Evolutionary conservation across 2,113 vertebrate species (phyloP).

Genomic region (Corvus hawaiiensis): DNA sequence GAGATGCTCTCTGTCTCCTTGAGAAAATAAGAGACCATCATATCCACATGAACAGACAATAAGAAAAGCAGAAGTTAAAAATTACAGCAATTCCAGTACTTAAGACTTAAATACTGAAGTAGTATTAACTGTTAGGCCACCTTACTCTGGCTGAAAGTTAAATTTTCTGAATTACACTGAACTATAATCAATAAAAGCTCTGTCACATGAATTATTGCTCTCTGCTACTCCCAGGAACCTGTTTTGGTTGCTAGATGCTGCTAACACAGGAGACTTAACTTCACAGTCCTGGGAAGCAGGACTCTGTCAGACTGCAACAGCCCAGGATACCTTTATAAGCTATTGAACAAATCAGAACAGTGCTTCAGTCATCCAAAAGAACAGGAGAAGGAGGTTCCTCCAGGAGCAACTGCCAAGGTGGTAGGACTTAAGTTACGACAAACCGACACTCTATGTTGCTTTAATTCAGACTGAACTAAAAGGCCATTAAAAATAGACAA

Average conservation of each 20-base stretch:
- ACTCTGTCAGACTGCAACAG: not conserved
- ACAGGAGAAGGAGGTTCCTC: not conserved
- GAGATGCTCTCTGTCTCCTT: slow-evolving; percentile 49
- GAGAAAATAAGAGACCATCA: not conserved
- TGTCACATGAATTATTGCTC: not conserved
- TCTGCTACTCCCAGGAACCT: not conserved
- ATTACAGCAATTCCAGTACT: not conserved
- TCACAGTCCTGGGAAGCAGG: not conserved
- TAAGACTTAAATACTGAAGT: not conserved
- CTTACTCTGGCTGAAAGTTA: not conserved
- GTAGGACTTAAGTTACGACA: not conserved
- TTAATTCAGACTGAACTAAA: not conserved
- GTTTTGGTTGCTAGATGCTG: not conserved
- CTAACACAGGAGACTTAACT: not conserved
- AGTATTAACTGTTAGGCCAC: not conserved
- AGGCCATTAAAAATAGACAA: not conserved
- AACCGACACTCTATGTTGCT: not conserved
- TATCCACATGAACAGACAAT: not conserved
- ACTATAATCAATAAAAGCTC: not conserved
- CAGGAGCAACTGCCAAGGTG: not conserved
- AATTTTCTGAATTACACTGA: not conserved
- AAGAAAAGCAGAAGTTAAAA: not conserved
- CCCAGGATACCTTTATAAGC: not conserved
- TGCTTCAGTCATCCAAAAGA: not conserved
- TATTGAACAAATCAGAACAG: not conserved